Evolutionary conservation across 2,888 invertebrate genomes (phyloP).

Genomic region (Iselma pallidipennis): DNA sequence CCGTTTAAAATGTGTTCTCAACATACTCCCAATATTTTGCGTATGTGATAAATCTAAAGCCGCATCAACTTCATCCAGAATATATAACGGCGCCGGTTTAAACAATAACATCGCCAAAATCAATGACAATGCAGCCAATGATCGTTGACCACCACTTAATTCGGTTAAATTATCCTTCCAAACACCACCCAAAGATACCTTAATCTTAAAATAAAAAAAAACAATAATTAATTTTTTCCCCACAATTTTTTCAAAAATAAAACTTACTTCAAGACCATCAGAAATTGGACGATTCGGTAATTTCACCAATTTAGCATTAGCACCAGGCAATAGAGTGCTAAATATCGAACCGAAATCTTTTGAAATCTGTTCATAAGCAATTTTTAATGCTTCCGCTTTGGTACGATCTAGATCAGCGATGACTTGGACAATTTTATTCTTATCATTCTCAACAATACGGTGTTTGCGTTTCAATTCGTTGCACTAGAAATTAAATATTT

Average conservation of each 20-base stretch:
- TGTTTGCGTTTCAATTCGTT: constrained; percentile 66
- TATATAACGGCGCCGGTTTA: constrained; percentile 97
- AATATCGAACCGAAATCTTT: constrained; percentile 95
- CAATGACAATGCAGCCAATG: constrained; percentile 93
- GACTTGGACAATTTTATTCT: constrained; percentile 71
- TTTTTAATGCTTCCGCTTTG: constrained; percentile 79
- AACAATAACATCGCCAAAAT: constrained; percentile 95
- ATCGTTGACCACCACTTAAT: constrained; percentile 95
- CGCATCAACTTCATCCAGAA: constrained; percentile 98
- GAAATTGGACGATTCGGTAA: constrained; percentile 73
- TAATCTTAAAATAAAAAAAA: constrained; percentile 58
- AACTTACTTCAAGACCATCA: constrained; percentile 81
- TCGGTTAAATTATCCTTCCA: constrained; percentile 98
- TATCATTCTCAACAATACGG: constrained; percentile 73
- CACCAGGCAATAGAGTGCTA: constrained; percentile 85
- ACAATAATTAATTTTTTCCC: neutral
- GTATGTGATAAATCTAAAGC: constrained; percentile 98
- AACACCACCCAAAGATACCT: constrained; percentile 87
- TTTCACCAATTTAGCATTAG: constrained; percentile 83
- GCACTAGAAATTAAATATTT: too few relatives aligned
- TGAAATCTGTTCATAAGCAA: constrained; percentile 87
- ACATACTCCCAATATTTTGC: constrained; percentile 97
- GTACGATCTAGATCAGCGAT: constrained; percentile 90
- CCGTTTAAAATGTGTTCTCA: constrained; percentile 84
- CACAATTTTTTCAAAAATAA: neutral